A percentile compares a stretch with the other conserved stretches of the same genome.
Evolutionary conservation across 2,888 invertebrate genomes (phyloP).

Genomic region (Frankliniella fusca): DNA sequence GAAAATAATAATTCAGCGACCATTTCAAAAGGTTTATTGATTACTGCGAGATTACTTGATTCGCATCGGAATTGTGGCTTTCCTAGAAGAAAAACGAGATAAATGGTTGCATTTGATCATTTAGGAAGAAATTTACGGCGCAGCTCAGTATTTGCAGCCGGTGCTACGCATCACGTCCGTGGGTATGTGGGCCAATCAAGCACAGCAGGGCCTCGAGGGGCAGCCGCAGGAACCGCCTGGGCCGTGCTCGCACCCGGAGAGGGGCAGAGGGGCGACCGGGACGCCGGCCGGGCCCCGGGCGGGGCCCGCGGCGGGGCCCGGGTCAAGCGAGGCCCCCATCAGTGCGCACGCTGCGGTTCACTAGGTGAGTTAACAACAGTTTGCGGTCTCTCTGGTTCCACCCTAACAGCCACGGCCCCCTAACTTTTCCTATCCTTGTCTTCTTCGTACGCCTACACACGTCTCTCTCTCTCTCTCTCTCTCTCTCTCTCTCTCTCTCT

Average conservation of each 20-base stretch:
- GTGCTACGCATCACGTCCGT: too few relatives aligned
- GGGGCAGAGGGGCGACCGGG: neutral
- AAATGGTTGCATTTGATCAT: too few relatives aligned
- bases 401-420: neutral
- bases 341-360: neutral
- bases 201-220: neutral
- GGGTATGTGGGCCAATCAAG: too few relatives aligned
- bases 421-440: neutral
- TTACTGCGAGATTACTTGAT: too few relatives aligned
- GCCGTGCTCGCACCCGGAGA: neutral
- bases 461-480: neutral
- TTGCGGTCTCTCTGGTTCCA: slow-evolving; percentile 5
- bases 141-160: too few relatives aligned
- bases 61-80: too few relatives aligned
- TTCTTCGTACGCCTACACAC: neutral
- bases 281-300: neutral
- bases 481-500: neutral
- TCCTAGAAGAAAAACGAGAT: too few relatives aligned
- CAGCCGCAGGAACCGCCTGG: neutral
- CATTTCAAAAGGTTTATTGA: too few relatives aligned
- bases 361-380: slow-evolving; percentile 14
- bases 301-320: neutral
- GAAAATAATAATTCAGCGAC: too few relatives aligned
- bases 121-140: too few relatives aligned
- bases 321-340: neutral